Evolutionary conservation across 2,888 invertebrate genomes (phyloP).

Genomic region (Drosophila stalkeri): DNA sequence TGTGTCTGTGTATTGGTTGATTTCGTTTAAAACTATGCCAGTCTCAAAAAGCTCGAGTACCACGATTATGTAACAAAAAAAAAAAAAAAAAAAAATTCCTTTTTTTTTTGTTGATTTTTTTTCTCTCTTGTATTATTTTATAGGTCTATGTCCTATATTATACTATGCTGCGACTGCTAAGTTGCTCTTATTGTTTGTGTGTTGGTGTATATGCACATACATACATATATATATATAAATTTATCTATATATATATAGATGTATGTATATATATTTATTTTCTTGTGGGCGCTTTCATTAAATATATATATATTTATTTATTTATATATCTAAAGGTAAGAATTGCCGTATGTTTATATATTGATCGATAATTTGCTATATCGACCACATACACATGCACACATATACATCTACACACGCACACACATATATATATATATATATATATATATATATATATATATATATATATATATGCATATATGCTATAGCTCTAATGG

Average conservation of each 20-base stretch:
- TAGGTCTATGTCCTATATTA: slow-evolving; percentile 19
- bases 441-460: slow-evolving; percentile 12
- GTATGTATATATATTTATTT: neutral
- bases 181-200: slow-evolving; percentile 23
- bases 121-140: slow-evolving; percentile 9
- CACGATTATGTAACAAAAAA: slow-evolving; percentile 59
- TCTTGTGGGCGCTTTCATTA: slow-evolving; percentile 24
- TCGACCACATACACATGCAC: slow-evolving; percentile 19
- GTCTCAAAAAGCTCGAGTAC: slow-evolving; percentile 86
- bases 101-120: slow-evolving; percentile 3
- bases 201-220: slow-evolving; percentile 17
- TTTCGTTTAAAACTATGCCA: slow-evolving; percentile 85
- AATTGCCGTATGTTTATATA: slow-evolving; percentile 18
- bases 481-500: slow-evolving; percentile 29
- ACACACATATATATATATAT: slow-evolving; percentile 11
- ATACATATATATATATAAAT: slow-evolving; percentile 11
- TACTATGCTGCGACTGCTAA: slow-evolving; percentile 8
- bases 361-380: slow-evolving; percentile 9
- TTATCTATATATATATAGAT: slow-evolving; percentile 6
- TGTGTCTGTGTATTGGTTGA: slow-evolving; percentile 22
- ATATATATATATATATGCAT: slow-evolving; percentile 11
- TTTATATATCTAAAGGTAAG: slow-evolving; percentile 27
- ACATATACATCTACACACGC: slow-evolving; percentile 15
- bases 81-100: slow-evolving; percentile 47
- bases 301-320: slow-evolving; percentile 8